A percentile compares a stretch with the other conserved stretches of the same genome.
Evolutionary conservation across 2,888 invertebrate species (phyloP).

Genomic region (Chloroclystis v-ata): DNA sequence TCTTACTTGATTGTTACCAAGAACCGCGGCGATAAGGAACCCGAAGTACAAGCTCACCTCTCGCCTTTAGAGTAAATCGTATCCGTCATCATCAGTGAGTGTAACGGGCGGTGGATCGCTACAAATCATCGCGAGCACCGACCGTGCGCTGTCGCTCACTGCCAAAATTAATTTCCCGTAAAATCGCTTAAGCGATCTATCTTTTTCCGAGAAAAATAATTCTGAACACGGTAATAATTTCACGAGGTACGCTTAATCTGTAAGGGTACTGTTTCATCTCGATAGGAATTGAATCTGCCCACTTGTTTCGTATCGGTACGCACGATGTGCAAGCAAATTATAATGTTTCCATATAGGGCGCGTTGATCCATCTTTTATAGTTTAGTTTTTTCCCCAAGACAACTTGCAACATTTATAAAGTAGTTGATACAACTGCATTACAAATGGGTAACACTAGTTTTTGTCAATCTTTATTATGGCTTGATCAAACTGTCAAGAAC

Average conservation of each 20-base stretch:
- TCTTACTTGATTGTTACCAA: constrained; percentile 37
- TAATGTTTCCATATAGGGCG: constrained; percentile 58
- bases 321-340: constrained; percentile 65
- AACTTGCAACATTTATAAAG: constrained; percentile 54
- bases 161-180: constrained; percentile 73
- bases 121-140: constrained; percentile 59
- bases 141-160: constrained; percentile 65
- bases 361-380: constrained; percentile 49
- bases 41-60: constrained; percentile 53
- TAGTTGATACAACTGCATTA: constrained; percentile 43
- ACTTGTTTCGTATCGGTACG: constrained; percentile 45
- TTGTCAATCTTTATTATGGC: constrained; percentile 37
- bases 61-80: constrained; percentile 61
- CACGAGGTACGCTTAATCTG: constrained; percentile 58
- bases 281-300: constrained; percentile 49
- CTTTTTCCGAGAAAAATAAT: constrained; percentile 71
- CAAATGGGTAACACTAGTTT: constrained; percentile 50
- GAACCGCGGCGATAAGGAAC: constrained; percentile 49
- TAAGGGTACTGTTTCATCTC: constrained; percentile 55
- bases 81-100: constrained; percentile 64
- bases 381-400: constrained; percentile 46
- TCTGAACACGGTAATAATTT: constrained; percentile 59
- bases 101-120: constrained; percentile 59
- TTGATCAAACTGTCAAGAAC: constrained; percentile 26
- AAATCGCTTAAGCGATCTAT: constrained; percentile 73